phyloP scores from a whole-genome alignment of 1,140 invertebrate species.

The Eriocheir sinensis region DNA sequence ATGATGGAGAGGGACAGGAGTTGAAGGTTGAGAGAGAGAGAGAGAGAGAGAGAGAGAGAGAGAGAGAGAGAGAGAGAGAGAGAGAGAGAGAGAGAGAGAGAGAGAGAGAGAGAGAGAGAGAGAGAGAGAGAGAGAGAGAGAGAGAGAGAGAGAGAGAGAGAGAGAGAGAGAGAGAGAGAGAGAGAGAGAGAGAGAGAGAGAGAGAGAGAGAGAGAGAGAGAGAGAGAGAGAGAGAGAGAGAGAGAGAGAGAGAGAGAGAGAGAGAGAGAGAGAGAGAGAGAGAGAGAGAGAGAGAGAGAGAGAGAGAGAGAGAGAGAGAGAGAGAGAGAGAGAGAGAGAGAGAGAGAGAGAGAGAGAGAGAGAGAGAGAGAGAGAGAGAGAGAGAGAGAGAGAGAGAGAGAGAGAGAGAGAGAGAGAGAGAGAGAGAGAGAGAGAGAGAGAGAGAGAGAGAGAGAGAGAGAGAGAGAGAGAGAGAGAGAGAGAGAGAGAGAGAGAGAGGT shows the following conservation, averaged over 20 bases:
- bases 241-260: not conserved
- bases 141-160: not conserved
- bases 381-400: not conserved
- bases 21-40: not conserved
- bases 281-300: too few relatives aligned
- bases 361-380: too few relatives aligned
- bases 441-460: not conserved
- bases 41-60: not conserved
- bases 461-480: not conserved
- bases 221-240: slow-evolving; percentile 9
- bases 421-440: not conserved
- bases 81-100: not conserved
- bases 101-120: slow-evolving; percentile 5
- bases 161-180: not conserved
- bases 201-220: not conserved
- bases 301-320: too few relatives aligned
- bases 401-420: not conserved
- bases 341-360: too few relatives aligned
- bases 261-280: slow-evolving; percentile 3
- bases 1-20: not conserved
- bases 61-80: not conserved
- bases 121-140: not conserved
- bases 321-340: too few relatives aligned
- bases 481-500: too few relatives aligned
- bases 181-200: not conserved